These are phyloP conservation scores for Gadus macrocephalus DNA, from an alignment of 2,113 vertebrate genomes.

Conservation along the genomic window DNA sequence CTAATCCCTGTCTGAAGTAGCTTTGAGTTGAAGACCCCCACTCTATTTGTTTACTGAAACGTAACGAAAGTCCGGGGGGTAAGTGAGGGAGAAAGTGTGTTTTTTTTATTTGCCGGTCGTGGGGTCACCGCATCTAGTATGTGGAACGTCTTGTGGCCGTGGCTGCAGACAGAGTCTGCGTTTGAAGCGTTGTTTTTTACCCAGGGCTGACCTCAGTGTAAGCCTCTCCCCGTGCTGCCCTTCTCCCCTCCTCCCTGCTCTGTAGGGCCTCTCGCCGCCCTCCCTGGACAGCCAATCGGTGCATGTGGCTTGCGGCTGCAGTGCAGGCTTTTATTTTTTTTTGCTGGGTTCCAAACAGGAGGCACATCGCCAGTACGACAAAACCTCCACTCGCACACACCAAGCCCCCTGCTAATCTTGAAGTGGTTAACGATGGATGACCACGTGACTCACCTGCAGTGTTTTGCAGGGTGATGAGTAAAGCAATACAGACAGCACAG, in stretches of 20 bases:
- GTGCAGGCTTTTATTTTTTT: too few species aligned
- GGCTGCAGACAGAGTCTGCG: background rate
- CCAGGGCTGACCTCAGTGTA: constrained; percentile 23
- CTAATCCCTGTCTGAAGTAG: constrained; percentile 1
- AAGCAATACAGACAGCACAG: too few species aligned
- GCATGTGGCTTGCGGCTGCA: too few species aligned
- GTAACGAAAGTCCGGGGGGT: background rate
- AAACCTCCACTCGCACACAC: background rate
- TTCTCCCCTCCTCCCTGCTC: background rate
- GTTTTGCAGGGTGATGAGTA: too few species aligned
- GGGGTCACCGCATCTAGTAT: background rate
- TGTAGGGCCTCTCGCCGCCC: background rate
- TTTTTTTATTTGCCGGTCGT: too few species aligned
- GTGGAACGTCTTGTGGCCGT: background rate
- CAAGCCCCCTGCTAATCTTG: background rate
- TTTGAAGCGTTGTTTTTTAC: constrained; percentile 27
- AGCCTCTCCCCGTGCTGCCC: background rate
- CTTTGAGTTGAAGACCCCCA: background rate
- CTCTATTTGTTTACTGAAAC: constrained; percentile 9
- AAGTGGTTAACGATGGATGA: background rate
- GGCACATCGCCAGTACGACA: too few species aligned
- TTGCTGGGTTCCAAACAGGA: too few species aligned
- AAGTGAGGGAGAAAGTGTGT: too few species aligned
- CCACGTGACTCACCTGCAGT: background rate
- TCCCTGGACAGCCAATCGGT: too few species aligned